Percentiles rank a stretch among this genome's conserved stretches.
These are phyloP conservation scores for Tiliqua scincoides DNA, from an alignment of 2,113 vertebrate genomes.

Conservation along the genomic window DNA sequence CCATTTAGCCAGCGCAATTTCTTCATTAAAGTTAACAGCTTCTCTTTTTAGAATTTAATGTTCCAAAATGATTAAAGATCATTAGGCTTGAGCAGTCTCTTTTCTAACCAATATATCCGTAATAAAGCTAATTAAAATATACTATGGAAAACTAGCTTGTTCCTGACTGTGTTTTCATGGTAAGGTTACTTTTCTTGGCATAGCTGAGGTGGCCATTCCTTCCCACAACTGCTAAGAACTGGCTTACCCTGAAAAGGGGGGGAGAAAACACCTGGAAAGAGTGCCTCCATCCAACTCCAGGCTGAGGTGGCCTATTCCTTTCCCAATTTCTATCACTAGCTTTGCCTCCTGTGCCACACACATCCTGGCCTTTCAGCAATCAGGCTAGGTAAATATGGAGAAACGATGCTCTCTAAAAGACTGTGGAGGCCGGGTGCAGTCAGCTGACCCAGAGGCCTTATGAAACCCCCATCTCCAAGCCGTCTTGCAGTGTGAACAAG, in stretches of 20 bases:
- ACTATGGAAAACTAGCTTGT: conserved; percentile 39
- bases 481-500: too few relatives aligned
- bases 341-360: neutral
- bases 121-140: conserved; percentile 62
- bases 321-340: neutral
- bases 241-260: neutral
- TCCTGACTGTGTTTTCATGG: neutral
- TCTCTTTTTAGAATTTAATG: conserved; percentile 61
- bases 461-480: too few relatives aligned
- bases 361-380: too few relatives aligned
- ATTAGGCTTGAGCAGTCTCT: conserved; percentile 54
- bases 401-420: too few relatives aligned
- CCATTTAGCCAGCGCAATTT: conserved; percentile 41
- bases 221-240: neutral
- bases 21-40: conserved; percentile 42
- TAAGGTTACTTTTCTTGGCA: neutral
- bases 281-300: neutral
- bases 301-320: neutral
- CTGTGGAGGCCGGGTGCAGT: too few relatives aligned
- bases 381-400: too few relatives aligned
- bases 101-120: conserved; percentile 55
- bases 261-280: too few relatives aligned
- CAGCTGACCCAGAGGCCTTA: too few relatives aligned
- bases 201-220: neutral
- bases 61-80: conserved; percentile 58